Conservation (phyloP, 2,888 invertebrate species). For the Fragum whitleyi region DNA sequence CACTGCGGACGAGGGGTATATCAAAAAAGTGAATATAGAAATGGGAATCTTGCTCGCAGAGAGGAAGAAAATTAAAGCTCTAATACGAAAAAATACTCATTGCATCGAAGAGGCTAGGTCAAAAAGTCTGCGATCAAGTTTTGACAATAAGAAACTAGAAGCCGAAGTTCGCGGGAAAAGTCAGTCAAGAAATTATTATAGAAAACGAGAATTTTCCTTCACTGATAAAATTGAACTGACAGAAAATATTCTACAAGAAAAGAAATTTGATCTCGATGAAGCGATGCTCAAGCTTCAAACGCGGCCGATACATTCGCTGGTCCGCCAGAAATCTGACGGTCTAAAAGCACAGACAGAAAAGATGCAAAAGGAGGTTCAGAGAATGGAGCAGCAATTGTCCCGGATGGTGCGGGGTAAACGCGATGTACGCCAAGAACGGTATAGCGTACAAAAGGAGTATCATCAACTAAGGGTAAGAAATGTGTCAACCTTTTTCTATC, state of each 20-base stretch:
- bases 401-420: slow-evolving; percentile 59
- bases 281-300: slow-evolving; percentile 54
- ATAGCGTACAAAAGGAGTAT: slow-evolving; percentile 73
- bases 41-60: slow-evolving; percentile 64
- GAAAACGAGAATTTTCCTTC: slow-evolving; percentile 68
- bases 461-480: slow-evolving; percentile 65
- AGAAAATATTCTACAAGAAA: slow-evolving; percentile 66
- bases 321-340: slow-evolving; percentile 59
- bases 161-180: slow-evolving; percentile 57
- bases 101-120: slow-evolving; percentile 66
- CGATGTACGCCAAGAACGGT: slow-evolving; percentile 66
- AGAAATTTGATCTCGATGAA: slow-evolving; percentile 64
- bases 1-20: slow-evolving; percentile 78
- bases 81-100: slow-evolving; percentile 60
- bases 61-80: slow-evolving; percentile 68
- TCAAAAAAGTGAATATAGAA: slow-evolving; percentile 75
- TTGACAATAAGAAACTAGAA: slow-evolving; percentile 63
- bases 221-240: slow-evolving; percentile 66
- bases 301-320: slow-evolving; percentile 56
- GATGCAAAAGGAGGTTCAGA: slow-evolving; percentile 68
- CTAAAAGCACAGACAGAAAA: slow-evolving; percentile 61
- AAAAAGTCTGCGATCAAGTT: slow-evolving; percentile 63
- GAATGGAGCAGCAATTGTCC: slow-evolving; percentile 65
- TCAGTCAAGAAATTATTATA: slow-evolving; percentile 63
- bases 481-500: too few relatives aligned